These are phyloP conservation scores for Tympanuchus pallidicinctus DNA, from an alignment of 2,113 vertebrate genomes.

Conservation along the genomic window DNA sequence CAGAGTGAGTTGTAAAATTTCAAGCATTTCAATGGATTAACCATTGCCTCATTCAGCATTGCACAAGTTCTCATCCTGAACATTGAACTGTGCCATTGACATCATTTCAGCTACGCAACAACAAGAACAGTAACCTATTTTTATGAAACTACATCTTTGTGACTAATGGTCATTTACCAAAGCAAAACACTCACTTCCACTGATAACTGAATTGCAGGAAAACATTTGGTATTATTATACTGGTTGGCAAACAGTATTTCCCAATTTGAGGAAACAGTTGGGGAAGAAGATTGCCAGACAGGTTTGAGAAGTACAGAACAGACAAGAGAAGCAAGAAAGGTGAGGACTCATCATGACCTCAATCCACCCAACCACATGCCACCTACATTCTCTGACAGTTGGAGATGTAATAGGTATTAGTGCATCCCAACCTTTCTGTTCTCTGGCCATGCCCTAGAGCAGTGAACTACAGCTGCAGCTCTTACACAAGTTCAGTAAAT, in stretches of 20 bases:
- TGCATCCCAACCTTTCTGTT: not conserved
- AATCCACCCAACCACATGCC: constrained; percentile 31
- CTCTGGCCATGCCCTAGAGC: not conserved
- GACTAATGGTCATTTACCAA: not conserved
- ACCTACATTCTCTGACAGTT: constrained; percentile 25
- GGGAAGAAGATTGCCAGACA: not conserved
- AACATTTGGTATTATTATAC: not conserved
- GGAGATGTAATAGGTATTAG: not conserved
- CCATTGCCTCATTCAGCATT: not conserved
- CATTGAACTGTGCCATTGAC: not conserved
- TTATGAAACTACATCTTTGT: not conserved
- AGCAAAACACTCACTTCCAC: not conserved
- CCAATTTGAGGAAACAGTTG: constrained; percentile 21
- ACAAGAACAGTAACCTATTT: not conserved
- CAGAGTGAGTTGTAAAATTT: not conserved
- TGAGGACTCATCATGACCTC: constrained; percentile 32
- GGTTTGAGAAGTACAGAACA: constrained; percentile 15
- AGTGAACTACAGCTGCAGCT: not conserved
- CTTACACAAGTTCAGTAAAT: not conserved
- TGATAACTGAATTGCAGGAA: not conserved
- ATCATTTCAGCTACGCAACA: not conserved
- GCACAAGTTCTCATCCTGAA: not conserved
- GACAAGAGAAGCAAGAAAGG: constrained; percentile 13
- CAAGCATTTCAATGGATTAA: not conserved
- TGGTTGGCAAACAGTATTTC: constrained; percentile 4